phyloP scores from a whole-genome alignment of 2,113 vertebrate species.

The Coryphaenoides rupestris region DNA sequence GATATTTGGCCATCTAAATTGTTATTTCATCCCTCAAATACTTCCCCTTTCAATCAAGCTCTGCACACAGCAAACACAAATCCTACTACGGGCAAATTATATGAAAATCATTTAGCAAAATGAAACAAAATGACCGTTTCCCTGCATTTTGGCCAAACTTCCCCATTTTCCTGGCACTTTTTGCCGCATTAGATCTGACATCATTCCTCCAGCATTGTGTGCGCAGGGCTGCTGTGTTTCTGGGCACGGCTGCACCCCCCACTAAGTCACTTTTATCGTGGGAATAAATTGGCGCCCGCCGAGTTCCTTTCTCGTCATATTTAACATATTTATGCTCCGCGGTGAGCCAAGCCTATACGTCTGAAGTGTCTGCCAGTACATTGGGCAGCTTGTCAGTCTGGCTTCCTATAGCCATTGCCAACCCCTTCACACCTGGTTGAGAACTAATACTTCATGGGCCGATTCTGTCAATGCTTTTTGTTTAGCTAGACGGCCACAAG shows the following conservation, averaged over 20 bases:
- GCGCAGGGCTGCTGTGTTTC: conserved; percentile 27
- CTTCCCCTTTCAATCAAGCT: conserved; percentile 17
- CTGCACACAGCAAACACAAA: neutral
- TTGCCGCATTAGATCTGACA: neutral
- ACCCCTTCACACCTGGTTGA: conserved; percentile 44
- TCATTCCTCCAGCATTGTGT: conserved; percentile 1
- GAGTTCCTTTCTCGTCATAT: conserved; percentile 34
- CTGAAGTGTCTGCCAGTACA: conserved; percentile 25
- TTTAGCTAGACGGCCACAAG: conserved; percentile 8
- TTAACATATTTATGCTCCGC: conserved; percentile 45
- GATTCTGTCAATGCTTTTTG: conserved; percentile 29
- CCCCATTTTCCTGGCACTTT: neutral
- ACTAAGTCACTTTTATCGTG: conserved; percentile 1
- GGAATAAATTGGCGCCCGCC: conserved; percentile 20
- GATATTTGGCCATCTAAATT: conserved; percentile 26
- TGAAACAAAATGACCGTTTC: too few relatives aligned
- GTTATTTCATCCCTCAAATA: conserved; percentile 22
- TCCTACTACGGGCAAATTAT: too few relatives aligned
- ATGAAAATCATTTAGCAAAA: too few relatives aligned
- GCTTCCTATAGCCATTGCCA: conserved; percentile 41
- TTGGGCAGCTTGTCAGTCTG: conserved; percentile 40
- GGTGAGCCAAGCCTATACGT: conserved; percentile 28
- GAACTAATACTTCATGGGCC: conserved; percentile 44
- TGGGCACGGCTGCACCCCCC: conserved; percentile 22
- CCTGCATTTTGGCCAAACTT: neutral